These are phyloP conservation scores for Epizoanthus rinbou DNA, from an alignment of 92 coral and sea anemone genomes.

Conservation along the genomic window DNA sequence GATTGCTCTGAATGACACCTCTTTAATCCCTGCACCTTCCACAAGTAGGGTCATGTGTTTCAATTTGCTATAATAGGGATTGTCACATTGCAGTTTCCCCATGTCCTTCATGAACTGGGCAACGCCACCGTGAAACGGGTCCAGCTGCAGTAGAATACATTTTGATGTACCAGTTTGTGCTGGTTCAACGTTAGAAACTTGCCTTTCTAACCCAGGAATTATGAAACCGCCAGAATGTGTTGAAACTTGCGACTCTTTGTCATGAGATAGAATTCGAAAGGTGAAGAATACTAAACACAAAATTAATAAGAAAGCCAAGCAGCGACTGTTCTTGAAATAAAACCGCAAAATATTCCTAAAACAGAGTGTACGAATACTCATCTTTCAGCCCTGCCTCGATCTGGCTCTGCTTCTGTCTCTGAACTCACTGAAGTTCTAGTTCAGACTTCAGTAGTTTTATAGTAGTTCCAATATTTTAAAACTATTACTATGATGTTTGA, in stretches of 20 bases:
- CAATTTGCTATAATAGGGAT: conserved; percentile 32
- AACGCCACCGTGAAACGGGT: conserved; percentile 48
- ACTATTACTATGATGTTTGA: no score
- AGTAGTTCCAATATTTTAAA: no score
- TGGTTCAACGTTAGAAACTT: neutral
- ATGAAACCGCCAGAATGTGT: no score
- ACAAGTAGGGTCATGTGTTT: conserved; percentile 44
- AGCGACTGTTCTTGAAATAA: conserved; percentile 49
- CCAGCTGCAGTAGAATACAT: conserved; percentile 53
- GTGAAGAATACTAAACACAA: conserved; percentile 20
- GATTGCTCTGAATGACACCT: conserved; percentile 52
- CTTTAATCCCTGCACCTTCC: conserved; percentile 59
- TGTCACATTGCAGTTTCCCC: conserved; percentile 55
- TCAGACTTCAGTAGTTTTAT: no score
- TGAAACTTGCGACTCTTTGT: neutral
- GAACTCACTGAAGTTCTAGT: no score
- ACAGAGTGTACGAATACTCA: neutral
- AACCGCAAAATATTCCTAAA: conserved; percentile 40
- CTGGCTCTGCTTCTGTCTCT: no score
- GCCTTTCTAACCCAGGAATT: neutral
- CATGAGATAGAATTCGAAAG: neutral
- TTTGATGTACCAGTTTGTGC: conserved; percentile 36
- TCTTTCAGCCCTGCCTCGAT: neutral
- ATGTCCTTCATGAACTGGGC: conserved; percentile 47
- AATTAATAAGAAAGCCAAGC: conserved; percentile 12